phyloP scores from a whole-genome alignment of 2,113 vertebrate genomes.

The Sigmodon hispidus region DNA sequence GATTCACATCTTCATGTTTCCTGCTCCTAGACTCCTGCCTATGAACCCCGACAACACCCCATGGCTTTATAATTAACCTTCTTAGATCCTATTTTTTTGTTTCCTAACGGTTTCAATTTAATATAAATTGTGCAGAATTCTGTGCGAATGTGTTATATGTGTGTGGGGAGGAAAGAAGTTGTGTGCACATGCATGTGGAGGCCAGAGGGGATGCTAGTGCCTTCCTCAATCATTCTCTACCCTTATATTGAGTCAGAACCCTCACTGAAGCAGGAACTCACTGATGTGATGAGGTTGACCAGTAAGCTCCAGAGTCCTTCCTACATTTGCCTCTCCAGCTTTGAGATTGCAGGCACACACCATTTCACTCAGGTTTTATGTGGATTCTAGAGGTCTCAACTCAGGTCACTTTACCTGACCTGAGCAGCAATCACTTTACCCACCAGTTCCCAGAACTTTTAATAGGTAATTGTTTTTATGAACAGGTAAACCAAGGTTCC shows the following conservation, averaged over 20 bases:
- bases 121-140: not conserved
- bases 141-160: not conserved
- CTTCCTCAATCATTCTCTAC: not conserved
- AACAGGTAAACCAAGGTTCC: not conserved
- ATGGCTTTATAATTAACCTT: slow-evolving; percentile 19
- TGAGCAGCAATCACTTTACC: not conserved
- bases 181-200: not conserved
- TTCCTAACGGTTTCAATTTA: slow-evolving; percentile 25
- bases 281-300: not conserved
- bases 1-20: not conserved
- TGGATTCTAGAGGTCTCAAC: not conserved
- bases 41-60: not conserved
- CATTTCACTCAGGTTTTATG: not conserved
- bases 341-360: not conserved
- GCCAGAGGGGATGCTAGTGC: not conserved
- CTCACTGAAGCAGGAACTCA: not conserved
- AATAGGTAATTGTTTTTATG: not conserved
- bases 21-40: not conserved
- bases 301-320: not conserved
- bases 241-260: not conserved
- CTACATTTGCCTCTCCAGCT: not conserved
- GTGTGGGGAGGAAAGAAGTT: too few species aligned
- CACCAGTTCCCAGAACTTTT: not conserved
- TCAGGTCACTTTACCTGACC: too few species aligned
- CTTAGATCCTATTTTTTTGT: slow-evolving; percentile 46